Base-by-base conservation (phyloP, 2,113 vertebrate species). In the Tyrannus savana region DNA sequence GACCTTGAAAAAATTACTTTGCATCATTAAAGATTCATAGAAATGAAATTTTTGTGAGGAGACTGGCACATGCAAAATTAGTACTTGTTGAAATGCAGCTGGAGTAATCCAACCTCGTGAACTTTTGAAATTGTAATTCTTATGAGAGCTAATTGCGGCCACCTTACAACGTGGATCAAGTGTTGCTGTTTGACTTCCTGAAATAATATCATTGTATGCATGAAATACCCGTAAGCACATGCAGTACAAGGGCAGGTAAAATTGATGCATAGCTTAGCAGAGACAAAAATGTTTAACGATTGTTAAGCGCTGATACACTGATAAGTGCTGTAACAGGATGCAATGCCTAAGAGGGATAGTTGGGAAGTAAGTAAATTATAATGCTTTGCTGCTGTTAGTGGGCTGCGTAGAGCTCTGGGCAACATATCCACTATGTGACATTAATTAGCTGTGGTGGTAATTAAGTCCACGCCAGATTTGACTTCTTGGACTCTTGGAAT, bases 1-100 rank as follows among this genome's bases (percentile, higher is more conserved):
- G 98, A 98, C 98, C 98, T 97, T 98, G 98, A 98, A 98, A 98
- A 97, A 98, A 98, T 97, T 97, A 97, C 97, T 98, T 97, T 95
- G 94, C 93, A 53, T 98, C 96, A 98, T 98, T 98, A 98, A 98
- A 98, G 98, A 98, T 98, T 98, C 98, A 98, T 98, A 96, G 97
- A 96, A 97, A 98, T 98, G 95, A 97, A 97, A 96, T 95, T 96
- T 97, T 98, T 98, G 92, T 92, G 93, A 98, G 92, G 96, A 98
- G 90, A 96, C 94, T 98, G 96, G 89, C 96, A 96, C 96, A 96
- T 97, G 95, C 94, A 97, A 97, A 97, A 98, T 96, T 91, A 90
- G 96, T 97, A 95, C 96, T 97, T 98, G 90, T 96, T 97, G 96
- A 98, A 97, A 97, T 95, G 96, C 95, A 94, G 90, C 95, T 95